Evolutionary conservation across 2,113 vertebrate species (phyloP), one percentile per base, ranked within the genome.

Genomic region (Chlorodrepanis virens): DNA sequence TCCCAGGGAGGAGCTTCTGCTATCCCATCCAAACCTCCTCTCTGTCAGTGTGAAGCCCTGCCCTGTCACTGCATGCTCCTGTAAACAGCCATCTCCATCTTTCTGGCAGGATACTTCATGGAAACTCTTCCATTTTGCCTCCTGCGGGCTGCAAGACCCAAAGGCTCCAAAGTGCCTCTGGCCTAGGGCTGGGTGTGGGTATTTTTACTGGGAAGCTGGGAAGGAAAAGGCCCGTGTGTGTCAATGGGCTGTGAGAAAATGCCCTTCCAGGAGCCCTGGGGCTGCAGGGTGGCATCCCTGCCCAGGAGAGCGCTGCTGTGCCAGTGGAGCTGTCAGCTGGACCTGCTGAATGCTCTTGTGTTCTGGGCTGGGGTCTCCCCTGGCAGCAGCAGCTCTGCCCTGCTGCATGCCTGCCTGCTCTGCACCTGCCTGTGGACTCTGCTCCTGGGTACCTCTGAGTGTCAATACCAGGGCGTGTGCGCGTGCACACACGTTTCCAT

Each of bases 401-500:
- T 50, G 78, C 59, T 61, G 14, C 67, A 29, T 59, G 93, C 82
- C 88, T 96, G 22, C 72, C 52, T 71, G 71, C 85, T 64, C 5
- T 93, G 82, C 90, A 40, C 80, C 87, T 88, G 92, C 3, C 4
- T 63, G 87, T 88, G 93, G 85, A 89, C 90, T 94, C 74, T 95
- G 96, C 91, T 96, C 92, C 42, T 94, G 89, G 92, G 39, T 96
- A 91, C 90, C 84, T 83, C 60, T 92, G 50, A 79, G 84, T 91
- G 75, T 96, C 91, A 96, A 90, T 87, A 94, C 52, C 91, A 92
- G 83, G 87, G 37, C 76, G 59, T 93, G 89, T 93, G 93, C 94
- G 94, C 85, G 31, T 67, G 90, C 87, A 94, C 89, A 96, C 70
- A 96, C 75, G 94, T 95, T 95, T 83, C 80, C 95, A 64, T 89